A percentile compares a stretch with the other conserved stretches of the same genome.
Conservation (phyloP, 2,797 vertebrate species). For the Gallirallus australis region DNA sequence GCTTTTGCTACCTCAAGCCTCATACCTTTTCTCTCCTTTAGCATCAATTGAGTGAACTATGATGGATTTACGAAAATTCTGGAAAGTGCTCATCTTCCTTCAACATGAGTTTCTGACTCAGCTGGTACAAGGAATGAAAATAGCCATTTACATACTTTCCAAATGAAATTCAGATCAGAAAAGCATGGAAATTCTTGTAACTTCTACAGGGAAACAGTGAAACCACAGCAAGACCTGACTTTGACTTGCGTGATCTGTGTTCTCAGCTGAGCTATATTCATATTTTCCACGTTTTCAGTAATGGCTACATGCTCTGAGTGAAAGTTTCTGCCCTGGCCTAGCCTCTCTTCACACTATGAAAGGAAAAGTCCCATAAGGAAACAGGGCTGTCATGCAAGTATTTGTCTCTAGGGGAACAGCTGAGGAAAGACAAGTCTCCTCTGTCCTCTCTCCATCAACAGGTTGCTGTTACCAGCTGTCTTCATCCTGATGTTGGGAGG, state of each 20-base stretch:
- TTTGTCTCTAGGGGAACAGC: background rate
- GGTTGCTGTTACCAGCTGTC: background rate
- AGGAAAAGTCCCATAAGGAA: background rate
- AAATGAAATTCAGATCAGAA: conserved; percentile 53
- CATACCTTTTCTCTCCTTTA: background rate
- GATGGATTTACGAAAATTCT: conserved; percentile 24
- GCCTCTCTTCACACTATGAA: background rate
- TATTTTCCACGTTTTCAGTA: conserved; percentile 38
- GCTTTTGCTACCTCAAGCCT: background rate
- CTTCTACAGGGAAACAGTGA: conserved; percentile 28
- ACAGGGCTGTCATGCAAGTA: background rate
- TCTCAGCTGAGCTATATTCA: conserved; percentile 34
- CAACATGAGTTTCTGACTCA: conserved; percentile 37
- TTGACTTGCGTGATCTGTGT: conserved; percentile 14
- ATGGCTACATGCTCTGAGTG: background rate
- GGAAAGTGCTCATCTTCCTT: background rate
- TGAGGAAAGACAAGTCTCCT: rapidly evolving
- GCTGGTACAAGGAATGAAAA: conserved; percentile 28
- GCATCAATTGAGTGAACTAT: background rate
- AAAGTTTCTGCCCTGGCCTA: background rate
- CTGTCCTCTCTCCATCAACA: background rate
- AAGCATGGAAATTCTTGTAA: conserved; percentile 60
- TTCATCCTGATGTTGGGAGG: background rate
- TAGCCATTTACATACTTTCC: conserved; percentile 61
- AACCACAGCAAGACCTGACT: conserved; percentile 41